A percentile compares a stretch with the other conserved stretches of the same genome.
Evolutionary conservation across 2,113 vertebrate genomes (phyloP).

Genomic region (Coracopsis vasa): DNA sequence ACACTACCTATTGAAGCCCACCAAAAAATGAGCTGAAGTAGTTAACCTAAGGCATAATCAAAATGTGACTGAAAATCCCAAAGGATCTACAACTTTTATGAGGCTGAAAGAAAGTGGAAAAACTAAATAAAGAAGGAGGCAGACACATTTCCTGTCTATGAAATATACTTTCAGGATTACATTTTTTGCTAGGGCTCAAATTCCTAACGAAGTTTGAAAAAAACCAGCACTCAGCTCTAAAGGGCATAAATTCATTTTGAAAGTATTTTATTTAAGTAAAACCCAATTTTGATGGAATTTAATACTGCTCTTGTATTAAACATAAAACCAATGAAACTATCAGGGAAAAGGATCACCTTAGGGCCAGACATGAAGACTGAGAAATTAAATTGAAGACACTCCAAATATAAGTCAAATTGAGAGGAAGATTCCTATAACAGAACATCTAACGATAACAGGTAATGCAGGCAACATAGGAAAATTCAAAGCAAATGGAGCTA

Average conservation of each 20-base stretch:
- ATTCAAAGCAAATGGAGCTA: neutral
- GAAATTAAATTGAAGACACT: neutral
- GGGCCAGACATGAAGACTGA: neutral
- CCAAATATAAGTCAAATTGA: constrained; percentile 2
- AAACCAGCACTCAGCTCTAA: neutral
- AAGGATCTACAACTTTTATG: neutral
- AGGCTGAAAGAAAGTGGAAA: neutral
- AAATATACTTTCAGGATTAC: neutral
- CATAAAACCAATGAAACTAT: neutral
- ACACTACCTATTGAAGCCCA: neutral
- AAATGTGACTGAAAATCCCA: neutral
- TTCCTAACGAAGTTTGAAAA: neutral
- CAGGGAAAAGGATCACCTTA: neutral
- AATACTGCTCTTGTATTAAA: neutral
- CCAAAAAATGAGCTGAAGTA: neutral
- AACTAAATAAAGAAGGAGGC: neutral
- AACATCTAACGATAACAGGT: neutral
- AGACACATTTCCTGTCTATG: neutral
- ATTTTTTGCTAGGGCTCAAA: neutral
- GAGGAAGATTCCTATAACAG: neutral
- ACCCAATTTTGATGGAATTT: neutral
- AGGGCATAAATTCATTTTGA: constrained; percentile 14
- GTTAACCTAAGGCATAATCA: neutral
- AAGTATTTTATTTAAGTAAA: constrained; percentile 24
- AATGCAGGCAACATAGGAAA: neutral